phyloP scores from a whole-genome alignment of 2,797 vertebrate species.

The Simalia tracyae region DNA sequence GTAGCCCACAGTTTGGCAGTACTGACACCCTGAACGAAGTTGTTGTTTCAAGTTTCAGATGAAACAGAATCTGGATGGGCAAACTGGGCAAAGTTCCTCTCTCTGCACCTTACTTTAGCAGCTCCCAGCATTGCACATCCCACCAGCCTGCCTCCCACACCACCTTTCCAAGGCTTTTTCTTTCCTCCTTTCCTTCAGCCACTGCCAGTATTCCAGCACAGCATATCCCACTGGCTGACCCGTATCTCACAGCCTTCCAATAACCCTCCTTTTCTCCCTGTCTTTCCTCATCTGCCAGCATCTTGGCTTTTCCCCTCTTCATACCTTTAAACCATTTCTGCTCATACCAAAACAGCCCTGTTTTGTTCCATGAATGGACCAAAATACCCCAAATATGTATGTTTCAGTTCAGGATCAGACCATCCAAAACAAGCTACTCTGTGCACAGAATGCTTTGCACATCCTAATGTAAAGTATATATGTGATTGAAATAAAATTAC shows the following conservation, averaged over 20 bases:
- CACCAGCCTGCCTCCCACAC: neutral
- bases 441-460: neutral
- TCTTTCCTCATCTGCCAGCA: neutral
- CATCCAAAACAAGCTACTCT: neutral
- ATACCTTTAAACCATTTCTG: neutral
- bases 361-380: neutral
- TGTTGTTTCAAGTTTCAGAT: neutral
- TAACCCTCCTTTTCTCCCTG: neutral
- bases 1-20: neutral
- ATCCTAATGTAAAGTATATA: rapidly evolving
- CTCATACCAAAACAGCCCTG: neutral
- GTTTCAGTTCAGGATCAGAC: neutral
- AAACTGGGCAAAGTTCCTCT: neutral
- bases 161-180: neutral
- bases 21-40: neutral
- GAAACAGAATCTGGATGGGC: neutral
- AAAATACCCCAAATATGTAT: neutral
- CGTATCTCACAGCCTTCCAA: neutral
- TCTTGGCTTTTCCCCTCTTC: neutral
- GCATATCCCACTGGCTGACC: neutral
- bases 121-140: neutral
- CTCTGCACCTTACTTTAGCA: neutral
- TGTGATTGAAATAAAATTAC: neutral
- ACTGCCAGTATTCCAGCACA: neutral
- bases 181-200: neutral